Evolutionary conservation across 2,888 invertebrate genomes (phyloP), one percentile per base, ranked within the genome.

Genomic region (Cylindroiulus punctatus): DNA sequence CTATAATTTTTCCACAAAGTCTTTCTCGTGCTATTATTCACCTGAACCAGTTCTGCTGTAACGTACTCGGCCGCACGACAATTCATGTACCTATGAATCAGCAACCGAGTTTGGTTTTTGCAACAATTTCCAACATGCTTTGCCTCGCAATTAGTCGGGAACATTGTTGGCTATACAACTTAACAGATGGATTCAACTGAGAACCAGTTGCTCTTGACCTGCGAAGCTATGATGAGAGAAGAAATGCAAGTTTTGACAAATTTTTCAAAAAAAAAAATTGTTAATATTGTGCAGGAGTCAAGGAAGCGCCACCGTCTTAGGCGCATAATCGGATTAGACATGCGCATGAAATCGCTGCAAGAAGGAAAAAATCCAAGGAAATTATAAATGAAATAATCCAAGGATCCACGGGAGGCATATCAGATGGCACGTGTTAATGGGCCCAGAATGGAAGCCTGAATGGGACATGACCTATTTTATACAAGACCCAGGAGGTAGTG

Each of bases 41-140:
- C 26, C 65, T 65, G 65, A 65, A 65, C 65, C 65, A 65, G 65
- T 65, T 65, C 65, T 65, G 8, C n/a, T 65, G 65, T 65, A 65
- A 26, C 26, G 26, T 14, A 65, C 22, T 26, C 26, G n/a, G 26
- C 3, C 12, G 65, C 65, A 65, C 65, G 65, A 65, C 26, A 65
- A 65, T 65, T 26, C 65, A n/a, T 65, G 65, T 22, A 65, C 65
- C 12, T 26, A 65, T 65, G 65, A 65, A 65, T 65, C 65, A 65
- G 65, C 26, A 22, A 65, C 26, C 65, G 65, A 65, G 26, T 8
- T 26, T 65, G 3, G n/a, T 19, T 57, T 57, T 57, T n/a, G n/a
- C 22, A 65, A n/a, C 12, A 26, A 26, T 65, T 65, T 65, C 2
- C 26, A 65, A 26, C 26, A 65, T 26, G 26, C 2, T 65, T 57